These are phyloP conservation scores for Neomonachus schauinslandi DNA, from an alignment of 2,113 vertebrate genomes.

Conservation along the genomic window DNA sequence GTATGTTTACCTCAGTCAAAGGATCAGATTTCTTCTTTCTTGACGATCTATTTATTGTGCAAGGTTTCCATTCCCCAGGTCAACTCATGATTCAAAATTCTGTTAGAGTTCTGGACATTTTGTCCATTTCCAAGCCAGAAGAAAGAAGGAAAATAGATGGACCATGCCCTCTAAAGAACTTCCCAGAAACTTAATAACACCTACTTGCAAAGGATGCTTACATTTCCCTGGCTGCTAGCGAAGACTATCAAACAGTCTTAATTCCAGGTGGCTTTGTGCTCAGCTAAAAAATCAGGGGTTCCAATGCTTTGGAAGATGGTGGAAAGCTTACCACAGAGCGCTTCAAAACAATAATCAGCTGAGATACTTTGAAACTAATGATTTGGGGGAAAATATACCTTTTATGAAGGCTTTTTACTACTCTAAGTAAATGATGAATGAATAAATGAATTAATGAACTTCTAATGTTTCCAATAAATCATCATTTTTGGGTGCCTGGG, in stretches of 20 bases:
- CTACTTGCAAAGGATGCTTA: background rate
- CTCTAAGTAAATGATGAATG: background rate
- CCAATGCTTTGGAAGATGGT: background rate
- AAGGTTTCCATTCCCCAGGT: background rate
- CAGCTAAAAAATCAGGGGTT: background rate
- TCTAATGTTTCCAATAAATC: background rate
- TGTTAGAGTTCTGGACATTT: background rate
- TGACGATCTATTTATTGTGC: background rate
- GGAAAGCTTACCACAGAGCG: background rate
- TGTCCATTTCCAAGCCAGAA: background rate
- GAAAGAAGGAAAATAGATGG: background rate
- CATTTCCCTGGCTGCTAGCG: background rate
- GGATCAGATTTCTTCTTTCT: background rate
- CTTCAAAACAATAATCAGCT: conserved; percentile 5
- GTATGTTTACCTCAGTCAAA: background rate
- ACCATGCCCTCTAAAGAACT: background rate
- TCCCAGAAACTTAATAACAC: background rate
- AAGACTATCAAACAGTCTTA: background rate
- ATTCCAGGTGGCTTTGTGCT: background rate
- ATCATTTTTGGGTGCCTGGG: background rate
- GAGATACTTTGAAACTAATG: background rate
- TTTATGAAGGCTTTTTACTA: background rate
- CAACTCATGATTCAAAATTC: conserved; percentile 20
- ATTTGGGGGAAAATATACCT: background rate
- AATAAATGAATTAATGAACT: background rate